Base-by-base conservation (phyloP, 2,113 vertebrate genomes). In the Uria lomvia region DNA sequence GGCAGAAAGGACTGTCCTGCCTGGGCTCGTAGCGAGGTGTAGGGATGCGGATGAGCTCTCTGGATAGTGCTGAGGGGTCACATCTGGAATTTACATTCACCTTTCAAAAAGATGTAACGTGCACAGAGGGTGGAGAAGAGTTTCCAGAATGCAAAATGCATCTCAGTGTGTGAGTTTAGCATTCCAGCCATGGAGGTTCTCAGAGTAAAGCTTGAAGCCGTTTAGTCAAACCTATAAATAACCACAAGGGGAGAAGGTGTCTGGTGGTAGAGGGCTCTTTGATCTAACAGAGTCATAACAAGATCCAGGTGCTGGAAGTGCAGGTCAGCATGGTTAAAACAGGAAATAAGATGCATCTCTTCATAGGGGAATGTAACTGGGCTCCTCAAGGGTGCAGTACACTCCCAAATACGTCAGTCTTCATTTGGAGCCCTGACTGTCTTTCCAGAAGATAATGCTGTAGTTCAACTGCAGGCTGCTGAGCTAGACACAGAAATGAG, bases 21-120 rank as follows among this genome's bases (percentile, higher is more conserved):
- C 86, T 45, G 43, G 71, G n/a, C 52, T 60, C 1, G 0, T 22
- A 56, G 73, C 0, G 2, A 76, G 74, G 4, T 5, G 19, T 53
- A 52, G 66, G 71, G 38, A 36, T 62, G 29, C 2, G 2, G 75
- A 27, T 15, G 50, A 76, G 43, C 52, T 45, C 47, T 36, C 23
- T 11, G 43, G 9, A 3, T 32, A 50, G n/a, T 21, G 52, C 60
- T 36, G 47, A 59, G 52, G 43, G 36, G 4, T 45, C 53, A 24
- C 67, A 42, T 7, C 74, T 92, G 86, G 79, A 77, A 60, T 55
- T 92, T 15, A 1, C 7, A 21, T 49, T 45, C 42, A n/a, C 24
- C 55, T 50, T 50, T 58, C 36, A 66, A 59, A 66, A 42, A 49
- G 26, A 15, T 30, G 9, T 29, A 78, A 50, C 19, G 1, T 9